A percentile compares a stretch with the other conserved stretches of the same genome.
Conservation (phyloP, 2,888 invertebrate species). For the Alviniconcha strummeri region DNA sequence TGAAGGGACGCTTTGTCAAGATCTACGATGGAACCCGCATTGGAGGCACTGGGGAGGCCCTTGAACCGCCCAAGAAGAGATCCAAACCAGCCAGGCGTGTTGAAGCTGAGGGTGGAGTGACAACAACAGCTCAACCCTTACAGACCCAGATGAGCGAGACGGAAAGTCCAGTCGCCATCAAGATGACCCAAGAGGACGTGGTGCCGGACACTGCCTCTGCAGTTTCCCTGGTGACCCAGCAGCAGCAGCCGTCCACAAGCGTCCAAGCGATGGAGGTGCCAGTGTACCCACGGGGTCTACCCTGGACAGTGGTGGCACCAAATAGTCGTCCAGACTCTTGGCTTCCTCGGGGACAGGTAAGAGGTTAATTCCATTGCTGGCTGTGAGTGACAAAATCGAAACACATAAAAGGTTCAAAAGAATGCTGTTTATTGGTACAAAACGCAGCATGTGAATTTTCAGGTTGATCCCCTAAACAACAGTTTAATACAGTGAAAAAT, state of each 20-base stretch:
- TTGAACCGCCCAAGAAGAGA: slow-evolving; percentile 31
- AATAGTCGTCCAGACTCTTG: slow-evolving; percentile 1
- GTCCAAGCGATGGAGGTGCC: not conserved
- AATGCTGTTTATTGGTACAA: not conserved
- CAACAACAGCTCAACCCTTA: not conserved
- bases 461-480: not conserved
- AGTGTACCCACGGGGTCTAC: slow-evolving; percentile 23
- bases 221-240: slow-evolving; percentile 3
- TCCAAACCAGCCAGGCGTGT: slow-evolving; percentile 32
- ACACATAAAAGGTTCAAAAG: no score
- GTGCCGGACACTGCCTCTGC: not conserved
- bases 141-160: not conserved
- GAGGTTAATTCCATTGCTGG: not conserved
- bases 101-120: not conserved
- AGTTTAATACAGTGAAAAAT: no score
- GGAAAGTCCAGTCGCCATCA: not conserved
- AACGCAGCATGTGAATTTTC: not conserved
- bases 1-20: slow-evolving; percentile 48
- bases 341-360: not conserved
- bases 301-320: slow-evolving; percentile 26
- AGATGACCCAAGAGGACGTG: not conserved
- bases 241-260: slow-evolving; percentile 20
- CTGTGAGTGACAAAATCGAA: no score
- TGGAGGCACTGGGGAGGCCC: slow-evolving; percentile 22
- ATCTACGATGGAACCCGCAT: slow-evolving; percentile 38